Conservation (phyloP, 2,113 vertebrate genomes). For the Galbula dea region DNA sequence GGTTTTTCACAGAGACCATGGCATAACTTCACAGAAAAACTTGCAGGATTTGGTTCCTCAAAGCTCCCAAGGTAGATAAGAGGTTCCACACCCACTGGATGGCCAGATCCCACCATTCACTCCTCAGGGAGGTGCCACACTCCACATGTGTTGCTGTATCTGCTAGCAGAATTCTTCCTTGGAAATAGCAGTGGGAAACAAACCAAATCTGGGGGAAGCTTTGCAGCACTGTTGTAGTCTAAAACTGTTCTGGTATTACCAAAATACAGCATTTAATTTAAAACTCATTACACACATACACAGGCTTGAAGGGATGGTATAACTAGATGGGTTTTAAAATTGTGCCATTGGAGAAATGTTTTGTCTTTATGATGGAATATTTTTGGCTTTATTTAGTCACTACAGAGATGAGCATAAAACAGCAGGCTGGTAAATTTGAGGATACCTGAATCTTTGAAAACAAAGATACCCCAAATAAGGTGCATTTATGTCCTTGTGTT, state of each 20-base stretch:
- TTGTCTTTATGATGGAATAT: neutral
- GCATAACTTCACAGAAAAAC: neutral
- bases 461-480: neutral
- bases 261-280: neutral
- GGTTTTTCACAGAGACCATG: neutral
- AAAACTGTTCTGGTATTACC: neutral
- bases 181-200: neutral
- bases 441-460: neutral
- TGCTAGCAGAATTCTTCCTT: too few relatives aligned
- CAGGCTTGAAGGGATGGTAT: neutral
- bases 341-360: neutral
- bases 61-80: neutral
- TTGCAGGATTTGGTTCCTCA: neutral
- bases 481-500: neutral
- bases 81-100: neutral
- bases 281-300: neutral
- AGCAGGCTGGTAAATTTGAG: neutral
- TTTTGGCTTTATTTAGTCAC: neutral
- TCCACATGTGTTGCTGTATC: fast-evolving
- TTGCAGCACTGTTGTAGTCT: neutral
- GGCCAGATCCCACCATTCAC: fast-evolving
- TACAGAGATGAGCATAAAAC: neutral
- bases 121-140: fast-evolving
- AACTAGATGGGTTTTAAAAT: neutral
- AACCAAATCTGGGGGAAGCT: neutral